A percentile compares a stretch with the other conserved stretches of the same genome.
Evolutionary conservation across 2,888 invertebrate genomes (phyloP).

Genomic region (Rhorus exstirpatorius): DNA sequence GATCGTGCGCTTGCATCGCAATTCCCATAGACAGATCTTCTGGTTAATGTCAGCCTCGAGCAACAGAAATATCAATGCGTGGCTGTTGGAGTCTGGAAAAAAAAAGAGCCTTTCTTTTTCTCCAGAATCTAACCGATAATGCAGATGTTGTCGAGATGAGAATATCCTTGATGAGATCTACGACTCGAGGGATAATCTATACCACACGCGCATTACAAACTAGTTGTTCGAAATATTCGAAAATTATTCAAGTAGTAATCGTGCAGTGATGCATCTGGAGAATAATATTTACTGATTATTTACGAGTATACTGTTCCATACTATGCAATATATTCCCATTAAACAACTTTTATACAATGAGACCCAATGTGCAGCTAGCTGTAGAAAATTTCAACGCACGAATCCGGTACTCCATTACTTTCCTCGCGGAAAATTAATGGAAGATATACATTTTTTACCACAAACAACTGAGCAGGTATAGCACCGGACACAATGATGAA

Average conservation of each 20-base stretch:
- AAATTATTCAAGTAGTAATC: not conserved
- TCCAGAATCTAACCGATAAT: not conserved
- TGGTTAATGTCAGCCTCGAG: slow-evolving; percentile 9
- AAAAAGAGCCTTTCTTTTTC: not conserved
- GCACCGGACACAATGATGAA: too few species aligned
- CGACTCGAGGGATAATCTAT: not conserved
- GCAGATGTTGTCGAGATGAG: slow-evolving; percentile 33
- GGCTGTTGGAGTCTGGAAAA: slow-evolving; percentile 13
- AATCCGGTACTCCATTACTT: not conserved
- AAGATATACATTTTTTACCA: not conserved
- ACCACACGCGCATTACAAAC: not conserved
- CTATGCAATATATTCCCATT: too few species aligned
- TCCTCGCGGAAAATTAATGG: too few species aligned
- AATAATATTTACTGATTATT: too few species aligned
- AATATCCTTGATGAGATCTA: not conserved
- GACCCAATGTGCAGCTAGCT: too few species aligned
- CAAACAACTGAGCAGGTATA: too few species aligned
- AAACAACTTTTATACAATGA: too few species aligned
- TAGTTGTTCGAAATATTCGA: not conserved
- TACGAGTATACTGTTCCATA: too few species aligned
- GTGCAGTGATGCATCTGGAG: not conserved
- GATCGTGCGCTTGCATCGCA: slow-evolving; percentile 33
- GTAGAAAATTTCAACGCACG: too few species aligned
- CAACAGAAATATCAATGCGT: not conserved
- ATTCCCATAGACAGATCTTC: slow-evolving; percentile 31